Conservation (phyloP, 2,113 vertebrate genomes). For the Ceyx melanurus region DNA sequence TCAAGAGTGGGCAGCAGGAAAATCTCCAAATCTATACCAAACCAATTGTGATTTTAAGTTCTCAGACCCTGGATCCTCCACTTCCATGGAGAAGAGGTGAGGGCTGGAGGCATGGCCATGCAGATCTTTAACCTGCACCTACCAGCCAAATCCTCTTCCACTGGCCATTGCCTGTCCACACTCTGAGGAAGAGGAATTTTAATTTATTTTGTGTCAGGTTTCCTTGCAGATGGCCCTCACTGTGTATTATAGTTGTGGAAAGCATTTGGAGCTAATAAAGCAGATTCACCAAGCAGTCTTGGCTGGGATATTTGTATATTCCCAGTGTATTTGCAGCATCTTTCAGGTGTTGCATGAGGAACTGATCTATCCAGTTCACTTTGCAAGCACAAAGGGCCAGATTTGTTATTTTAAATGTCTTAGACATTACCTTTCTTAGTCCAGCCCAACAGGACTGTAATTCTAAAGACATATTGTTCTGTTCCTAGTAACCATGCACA, state of each 20-base stretch:
- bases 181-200: not conserved
- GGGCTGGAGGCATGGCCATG: not conserved
- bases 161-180: not conserved
- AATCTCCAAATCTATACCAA: not conserved
- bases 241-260: not conserved
- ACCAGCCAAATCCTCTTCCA: not conserved
- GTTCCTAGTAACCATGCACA: not conserved
- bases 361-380: not conserved
- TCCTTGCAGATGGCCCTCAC: not conserved
- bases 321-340: not conserved
- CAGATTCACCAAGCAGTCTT: not conserved
- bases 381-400: not conserved
- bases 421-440: not conserved
- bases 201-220: not conserved
- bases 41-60: not conserved
- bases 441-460: not conserved
- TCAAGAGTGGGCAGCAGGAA: not conserved
- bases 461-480: not conserved
- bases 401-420: not conserved
- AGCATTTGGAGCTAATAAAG: not conserved
- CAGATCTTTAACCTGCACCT: not conserved
- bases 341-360: not conserved
- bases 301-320: not conserved
- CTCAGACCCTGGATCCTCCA: not conserved
- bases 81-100: not conserved